Evolutionary conservation across 1,140 invertebrate genomes (phyloP), one percentile per base, ranked within the genome.

Genomic region (Drosophila pallidifrons): DNA sequence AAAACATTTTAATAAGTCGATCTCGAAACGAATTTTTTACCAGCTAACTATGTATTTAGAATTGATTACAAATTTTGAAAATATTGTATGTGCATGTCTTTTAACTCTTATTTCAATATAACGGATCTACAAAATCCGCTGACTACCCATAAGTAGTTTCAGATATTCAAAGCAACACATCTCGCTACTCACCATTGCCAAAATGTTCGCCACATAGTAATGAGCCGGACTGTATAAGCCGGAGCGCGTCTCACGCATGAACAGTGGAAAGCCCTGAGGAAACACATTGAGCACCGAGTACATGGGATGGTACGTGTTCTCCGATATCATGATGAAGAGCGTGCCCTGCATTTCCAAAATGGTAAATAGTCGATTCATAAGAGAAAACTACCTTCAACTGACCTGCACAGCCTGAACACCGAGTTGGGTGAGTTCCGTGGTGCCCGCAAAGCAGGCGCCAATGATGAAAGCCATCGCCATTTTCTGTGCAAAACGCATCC

Each of bases 271-370:
- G 81, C 96, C 95, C 77, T 95, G 94, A 0, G 97, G 97, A 81
- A 98, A 96, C 68, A 96, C 93, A 65, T 96, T 94, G 4, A 98
- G 93, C 1, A 96, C 96, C 0, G 96, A 95, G 90, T 98, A 98
- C 96, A 98, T 97, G 0, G 97, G 96, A 49, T 95, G 95, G 92
- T 97, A 98, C 3, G 96, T 96, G 80, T 97, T 98, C 93, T 98
- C 97, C 0, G 96, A 95, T 41, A 98, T 96, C 88, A 98, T 94
- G 20, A 97, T 95, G 86, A 97, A 98, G 1, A 98, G 91, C 0
- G 95, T 95, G 8, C 97, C 97, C 93, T 98, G 61, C 47, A 65
- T 43, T 32, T 20, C 7, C 11, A n/a, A 15, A 1, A n/a, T 28
- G 20, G 1, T 30, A 7, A 28, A 32, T 16, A 16, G 1, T 0